Conservation (phyloP, 1,140 invertebrate genomes). For the Oryzaephilus surinamensis region DNA sequence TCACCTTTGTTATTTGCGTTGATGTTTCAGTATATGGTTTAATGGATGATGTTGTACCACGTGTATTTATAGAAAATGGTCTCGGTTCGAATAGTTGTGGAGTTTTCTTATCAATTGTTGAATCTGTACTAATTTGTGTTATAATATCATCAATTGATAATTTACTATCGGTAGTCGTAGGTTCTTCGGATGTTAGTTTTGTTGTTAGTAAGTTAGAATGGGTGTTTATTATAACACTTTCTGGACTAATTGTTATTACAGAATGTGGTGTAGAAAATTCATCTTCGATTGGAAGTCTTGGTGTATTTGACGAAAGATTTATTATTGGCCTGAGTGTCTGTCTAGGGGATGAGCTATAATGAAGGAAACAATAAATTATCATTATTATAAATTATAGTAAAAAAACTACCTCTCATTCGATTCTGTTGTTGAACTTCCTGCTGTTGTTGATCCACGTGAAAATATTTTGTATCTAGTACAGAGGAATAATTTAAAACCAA, state of each 20-base stretch:
- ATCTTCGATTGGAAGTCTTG: background rate
- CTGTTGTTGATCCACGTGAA: slow-evolving; percentile 14
- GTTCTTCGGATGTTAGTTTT: background rate
- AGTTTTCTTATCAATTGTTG: slow-evolving; percentile 8
- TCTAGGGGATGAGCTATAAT: no score
- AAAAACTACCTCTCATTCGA: slow-evolving; percentile 2
- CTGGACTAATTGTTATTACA: slow-evolving; percentile 5
- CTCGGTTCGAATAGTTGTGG: slow-evolving; percentile 32
- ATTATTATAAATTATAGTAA: no score
- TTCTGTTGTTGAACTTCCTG: background rate
- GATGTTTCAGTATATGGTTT: slow-evolving; percentile 37
- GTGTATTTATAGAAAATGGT: slow-evolving; percentile 33
- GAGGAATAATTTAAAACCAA: no score
- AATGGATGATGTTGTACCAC: slow-evolving; percentile 24
- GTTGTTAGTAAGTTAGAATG: slow-evolving; percentile 2
- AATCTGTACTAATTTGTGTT: slow-evolving; percentile 7
- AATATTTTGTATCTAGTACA: slow-evolving; percentile 15
- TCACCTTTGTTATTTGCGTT: slow-evolving; percentile 31
- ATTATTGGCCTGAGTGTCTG: no score
- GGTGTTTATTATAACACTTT: slow-evolving; percentile 7
- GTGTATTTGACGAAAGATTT: no score
- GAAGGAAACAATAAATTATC: no score
- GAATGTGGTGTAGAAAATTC: background rate
- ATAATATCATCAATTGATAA: background rate
- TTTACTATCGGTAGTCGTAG: background rate